A percentile compares a stretch with the other conserved stretches of the same genome.
phyloP scores from a whole-genome alignment of 2,888 invertebrate species.

The Argyra leucocephala region DNA sequence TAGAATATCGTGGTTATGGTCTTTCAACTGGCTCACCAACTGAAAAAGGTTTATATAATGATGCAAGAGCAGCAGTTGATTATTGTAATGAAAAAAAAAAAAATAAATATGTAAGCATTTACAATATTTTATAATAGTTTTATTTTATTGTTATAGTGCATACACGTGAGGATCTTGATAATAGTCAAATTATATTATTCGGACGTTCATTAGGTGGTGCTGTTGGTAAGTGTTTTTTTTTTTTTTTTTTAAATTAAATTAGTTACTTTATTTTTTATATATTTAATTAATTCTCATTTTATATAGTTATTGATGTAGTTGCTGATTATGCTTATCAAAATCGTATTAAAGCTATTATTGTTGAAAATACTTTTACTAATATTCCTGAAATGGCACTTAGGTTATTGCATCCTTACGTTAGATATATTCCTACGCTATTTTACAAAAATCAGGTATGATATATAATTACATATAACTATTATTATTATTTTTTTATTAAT shows the following conservation, averaged over 20 bases:
- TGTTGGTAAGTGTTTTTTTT: conserved; percentile 49
- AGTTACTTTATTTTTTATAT: not conserved
- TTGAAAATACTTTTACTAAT: conserved; percentile 93
- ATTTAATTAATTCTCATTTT: not conserved
- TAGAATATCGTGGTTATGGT: conserved; percentile 95
- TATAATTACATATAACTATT: not conserved
- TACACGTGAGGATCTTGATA: conserved; percentile 73
- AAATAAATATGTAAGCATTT: too few species aligned
- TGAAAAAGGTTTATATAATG: conserved; percentile 76
- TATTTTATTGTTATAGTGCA: conserved; percentile 43
- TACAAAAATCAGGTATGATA: conserved; percentile 79
- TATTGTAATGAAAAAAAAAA: conserved; percentile 44
- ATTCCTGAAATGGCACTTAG: conserved; percentile 86
- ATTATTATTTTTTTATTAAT: too few species aligned
- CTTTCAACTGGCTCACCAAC: conserved; percentile 79
- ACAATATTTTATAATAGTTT: not conserved
- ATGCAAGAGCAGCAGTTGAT: conserved; percentile 79
- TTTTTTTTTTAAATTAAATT: not conserved
- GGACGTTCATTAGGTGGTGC: conserved; percentile 83
- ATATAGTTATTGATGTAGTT: conserved; percentile 59
- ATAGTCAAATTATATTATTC: conserved; percentile 75
- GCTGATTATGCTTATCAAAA: conserved; percentile 64
- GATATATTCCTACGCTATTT: conserved; percentile 70
- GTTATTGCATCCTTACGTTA: conserved; percentile 52
- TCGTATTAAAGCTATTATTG: conserved; percentile 74